These are phyloP conservation scores for Microcebus ravelobensis DNA, from an alignment of 2,113 vertebrate species.

Conservation along the genomic window DNA sequence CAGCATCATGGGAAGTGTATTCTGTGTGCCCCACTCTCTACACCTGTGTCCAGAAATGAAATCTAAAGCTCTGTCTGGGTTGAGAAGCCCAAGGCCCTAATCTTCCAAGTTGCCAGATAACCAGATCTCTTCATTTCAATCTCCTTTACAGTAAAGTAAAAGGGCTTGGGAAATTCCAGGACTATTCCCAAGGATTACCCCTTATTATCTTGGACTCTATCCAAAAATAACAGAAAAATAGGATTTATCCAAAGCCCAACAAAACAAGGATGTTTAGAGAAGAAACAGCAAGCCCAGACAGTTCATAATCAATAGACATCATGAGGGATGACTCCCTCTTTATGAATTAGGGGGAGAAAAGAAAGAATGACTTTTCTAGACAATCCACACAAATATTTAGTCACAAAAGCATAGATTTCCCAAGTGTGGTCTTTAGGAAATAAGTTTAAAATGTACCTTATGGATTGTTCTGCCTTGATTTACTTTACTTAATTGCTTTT, in stretches of 20 bases:
- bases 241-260: not conserved
- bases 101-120: not conserved
- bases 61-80: not conserved
- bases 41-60: not conserved
- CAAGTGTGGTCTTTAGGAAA: not conserved
- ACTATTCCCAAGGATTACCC: not conserved
- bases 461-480: not conserved
- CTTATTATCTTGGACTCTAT: not conserved
- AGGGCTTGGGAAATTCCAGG: constrained; percentile 40
- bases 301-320: not conserved
- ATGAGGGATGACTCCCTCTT: not conserved
- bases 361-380: not conserved
- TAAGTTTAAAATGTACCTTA: not conserved
- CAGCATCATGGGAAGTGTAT: not conserved
- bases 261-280: not conserved
- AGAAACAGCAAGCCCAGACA: not conserved
- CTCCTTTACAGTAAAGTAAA: constrained; percentile 46
- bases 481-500: not conserved
- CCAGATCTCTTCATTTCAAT: constrained; percentile 39
- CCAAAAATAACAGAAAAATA: constrained; percentile 55
- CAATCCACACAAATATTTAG: not conserved
- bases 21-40: not conserved
- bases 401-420: constrained; percentile 29
- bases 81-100: not conserved
- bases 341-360: not conserved